phyloP scores from a whole-genome alignment of 1,140 invertebrate genomes.

The Cataglyphis hispanica region DNA sequence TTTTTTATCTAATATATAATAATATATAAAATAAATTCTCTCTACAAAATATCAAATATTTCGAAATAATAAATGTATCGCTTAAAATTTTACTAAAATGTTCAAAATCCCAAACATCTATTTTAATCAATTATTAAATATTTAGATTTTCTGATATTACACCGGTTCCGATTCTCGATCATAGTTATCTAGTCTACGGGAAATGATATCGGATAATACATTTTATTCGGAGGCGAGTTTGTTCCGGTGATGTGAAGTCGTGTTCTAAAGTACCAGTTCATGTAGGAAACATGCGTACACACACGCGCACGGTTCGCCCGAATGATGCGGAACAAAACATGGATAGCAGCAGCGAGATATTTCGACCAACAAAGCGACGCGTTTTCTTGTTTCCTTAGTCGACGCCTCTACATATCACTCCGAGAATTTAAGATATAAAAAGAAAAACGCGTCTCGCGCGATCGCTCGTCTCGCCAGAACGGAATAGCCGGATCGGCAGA shows the following conservation, averaged over 20 bases:
- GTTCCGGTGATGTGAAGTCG: neutral
- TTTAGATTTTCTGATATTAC: neutral
- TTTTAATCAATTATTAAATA: neutral
- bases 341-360: constrained; percentile 52
- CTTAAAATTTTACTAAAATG: neutral
- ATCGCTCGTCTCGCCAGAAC: constrained; percentile 58
- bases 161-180: neutral
- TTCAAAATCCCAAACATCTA: neutral
- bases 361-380: constrained; percentile 76
- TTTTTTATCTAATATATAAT: constrained; percentile 21
- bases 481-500: constrained; percentile 3
- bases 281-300: neutral
- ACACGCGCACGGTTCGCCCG: neutral
- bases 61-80: neutral
- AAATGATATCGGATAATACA: neutral
- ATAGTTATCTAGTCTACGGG: constrained; percentile 24
- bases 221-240: neutral
- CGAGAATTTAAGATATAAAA: constrained; percentile 65
- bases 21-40: neutral
- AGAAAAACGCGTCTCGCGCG: constrained; percentile 39
- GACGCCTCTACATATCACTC: constrained; percentile 77
- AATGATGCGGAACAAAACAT: constrained; percentile 42
- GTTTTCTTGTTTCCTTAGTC: constrained; percentile 58
- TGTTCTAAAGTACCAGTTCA: constrained; percentile 33
- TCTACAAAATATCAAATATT: neutral